These are phyloP conservation scores for Gymnothorax javanicus DNA, from an alignment of 2,797 vertebrate genomes.

Conservation along the genomic window DNA sequence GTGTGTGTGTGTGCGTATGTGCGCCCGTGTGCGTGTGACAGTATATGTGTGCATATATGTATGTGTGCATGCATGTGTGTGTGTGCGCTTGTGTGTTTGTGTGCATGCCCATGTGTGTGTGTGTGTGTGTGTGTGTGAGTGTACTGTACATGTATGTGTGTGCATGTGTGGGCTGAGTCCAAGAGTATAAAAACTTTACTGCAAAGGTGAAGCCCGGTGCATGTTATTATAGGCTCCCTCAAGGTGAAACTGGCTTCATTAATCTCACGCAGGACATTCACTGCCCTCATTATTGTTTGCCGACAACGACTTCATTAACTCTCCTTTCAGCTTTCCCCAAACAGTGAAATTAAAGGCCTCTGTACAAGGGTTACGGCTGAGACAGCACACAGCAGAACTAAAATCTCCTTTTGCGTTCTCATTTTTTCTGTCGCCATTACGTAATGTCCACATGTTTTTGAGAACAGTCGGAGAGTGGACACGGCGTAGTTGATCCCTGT, in stretches of 20 bases:
- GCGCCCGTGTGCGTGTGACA: too few relatives aligned
- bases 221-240: slow-evolving; percentile 3
- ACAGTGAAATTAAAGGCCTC: not conserved
- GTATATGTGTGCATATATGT: too few relatives aligned
- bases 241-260: not conserved
- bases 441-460: not conserved
- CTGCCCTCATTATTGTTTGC: not conserved
- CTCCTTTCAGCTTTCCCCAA: not conserved
- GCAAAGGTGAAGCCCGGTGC: not conserved
- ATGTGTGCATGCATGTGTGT: too few relatives aligned
- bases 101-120: too few relatives aligned
- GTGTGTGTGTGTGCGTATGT: too few relatives aligned
- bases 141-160: too few relatives aligned
- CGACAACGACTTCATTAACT: not conserved
- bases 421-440: not conserved
- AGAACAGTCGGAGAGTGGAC: not conserved
- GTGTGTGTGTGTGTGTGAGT: not conserved
- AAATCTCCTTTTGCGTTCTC: not conserved
- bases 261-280: not conserved
- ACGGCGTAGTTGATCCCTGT: not conserved
- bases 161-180: too few relatives aligned
- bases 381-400: not conserved
- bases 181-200: not conserved
- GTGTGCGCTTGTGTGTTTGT: too few relatives aligned
- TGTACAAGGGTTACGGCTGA: not conserved